Evolutionary conservation across 2,113 vertebrate species (phyloP), one percentile per base, ranked within the genome.

Genomic region (Planiliza haematocheilus): DNA sequence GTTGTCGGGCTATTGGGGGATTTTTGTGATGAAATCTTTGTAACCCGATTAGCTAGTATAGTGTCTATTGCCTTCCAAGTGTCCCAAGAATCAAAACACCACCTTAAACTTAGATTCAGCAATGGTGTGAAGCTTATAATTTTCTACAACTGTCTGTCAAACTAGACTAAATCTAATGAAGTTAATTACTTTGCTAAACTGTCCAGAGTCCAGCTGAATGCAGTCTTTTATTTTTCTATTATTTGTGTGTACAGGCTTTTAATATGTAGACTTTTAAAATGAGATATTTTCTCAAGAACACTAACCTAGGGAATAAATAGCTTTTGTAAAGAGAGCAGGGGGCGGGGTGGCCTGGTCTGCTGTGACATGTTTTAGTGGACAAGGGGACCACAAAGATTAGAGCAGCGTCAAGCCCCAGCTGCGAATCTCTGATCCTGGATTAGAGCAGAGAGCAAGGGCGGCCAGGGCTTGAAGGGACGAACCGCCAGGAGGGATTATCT

Each of bases 151-250:
- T 37, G 62, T 60, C 49, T 64, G 60, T 63, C 2, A 53, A 79
- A 70, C 39, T n/a, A 30, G 64, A 75, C 61, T 53, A 12, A 55
- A 60, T 36, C 10, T 38, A 52, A 43, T 17, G n/a, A 46, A 16
- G 61, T 69, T 57, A 41, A 67, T 81, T 81, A 30, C 63, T 82
- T 79, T 41, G 77, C 81, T 76, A 70, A 68, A 36, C 52, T 48
- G 18, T 20, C 71, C 50, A 55, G 46, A 81, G 42, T 38, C 39
- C 0, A 82, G 74, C 72, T 57, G 55, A 85, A 79, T 51, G 79
- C 82, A 81, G 74, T 81, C 7, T 75, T 85, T 90, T 88, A 78
- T 88, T 90, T 91, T 90, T 91, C 72, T 89, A 88, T 88, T 20
- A 84, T 85, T 89, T 87, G 70, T 83, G 69, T 89, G 87, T 91